A percentile compares a stretch with the other conserved stretches of the same genome.
These are phyloP conservation scores for Nesidiocoris tenuis DNA, from an alignment of 2,888 invertebrate species.

Conservation along the genomic window DNA sequence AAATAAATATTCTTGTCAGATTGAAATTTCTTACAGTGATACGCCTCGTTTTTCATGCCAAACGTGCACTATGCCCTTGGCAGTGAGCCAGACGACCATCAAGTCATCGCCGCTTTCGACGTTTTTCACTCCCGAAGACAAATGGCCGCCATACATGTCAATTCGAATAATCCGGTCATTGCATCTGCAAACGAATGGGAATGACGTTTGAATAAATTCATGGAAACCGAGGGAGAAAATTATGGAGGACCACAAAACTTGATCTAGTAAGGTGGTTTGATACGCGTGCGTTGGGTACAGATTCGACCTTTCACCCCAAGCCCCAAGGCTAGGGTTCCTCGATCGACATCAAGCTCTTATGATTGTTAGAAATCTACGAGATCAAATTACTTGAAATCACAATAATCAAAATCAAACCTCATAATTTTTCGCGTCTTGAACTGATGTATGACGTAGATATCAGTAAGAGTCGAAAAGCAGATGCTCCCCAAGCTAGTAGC, in stretches of 20 bases:
- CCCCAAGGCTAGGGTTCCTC: too few species aligned
- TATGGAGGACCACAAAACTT: too few species aligned
- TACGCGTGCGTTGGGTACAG: too few species aligned
- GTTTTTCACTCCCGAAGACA: constrained; percentile 16
- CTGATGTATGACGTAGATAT: constrained; percentile 69
- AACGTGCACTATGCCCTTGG: constrained; percentile 64
- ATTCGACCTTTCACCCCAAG: too few species aligned
- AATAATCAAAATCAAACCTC: constrained; percentile 57
- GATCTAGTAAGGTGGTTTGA: too few species aligned
- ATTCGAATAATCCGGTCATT: neutral
- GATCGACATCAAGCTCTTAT: too few species aligned
- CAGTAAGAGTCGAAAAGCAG: constrained; percentile 56
- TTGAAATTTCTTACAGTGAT: constrained; percentile 50
- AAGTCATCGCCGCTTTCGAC: constrained; percentile 53
- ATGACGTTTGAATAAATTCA: too few species aligned
- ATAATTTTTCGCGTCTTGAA: constrained; percentile 69
- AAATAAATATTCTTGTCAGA: neutral
- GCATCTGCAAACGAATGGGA: neutral
- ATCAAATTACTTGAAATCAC: too few species aligned
- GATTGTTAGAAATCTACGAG: too few species aligned
- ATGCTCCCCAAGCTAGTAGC: constrained; percentile 39
- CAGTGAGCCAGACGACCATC: constrained; percentile 63
- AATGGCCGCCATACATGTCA: constrained; percentile 9
- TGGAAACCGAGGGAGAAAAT: neutral
- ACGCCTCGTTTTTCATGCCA: constrained; percentile 62